Evolutionary conservation across 2,797 vertebrate genomes (phyloP).

Genomic region (Tamandua tetradactyla): DNA sequence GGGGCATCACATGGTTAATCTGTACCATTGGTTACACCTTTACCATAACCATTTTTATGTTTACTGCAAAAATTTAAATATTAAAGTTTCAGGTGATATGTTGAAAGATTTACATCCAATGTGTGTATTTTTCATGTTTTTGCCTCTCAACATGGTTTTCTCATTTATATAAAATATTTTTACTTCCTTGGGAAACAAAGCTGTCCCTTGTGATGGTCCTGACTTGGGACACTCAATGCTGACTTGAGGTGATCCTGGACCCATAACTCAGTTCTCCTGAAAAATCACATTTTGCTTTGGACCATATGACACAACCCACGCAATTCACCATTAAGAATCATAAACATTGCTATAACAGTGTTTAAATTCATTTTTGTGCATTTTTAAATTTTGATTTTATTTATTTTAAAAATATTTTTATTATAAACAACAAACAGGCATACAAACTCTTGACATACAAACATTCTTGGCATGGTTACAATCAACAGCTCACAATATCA

Average conservation of each 20-base stretch:
- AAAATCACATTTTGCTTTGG: background rate
- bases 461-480: too few species aligned
- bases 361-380: background rate
- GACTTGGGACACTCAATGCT: background rate
- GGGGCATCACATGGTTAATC: background rate
- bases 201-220: background rate
- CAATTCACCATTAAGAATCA: background rate
- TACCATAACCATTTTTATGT: background rate
- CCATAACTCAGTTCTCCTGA: fast-evolving
- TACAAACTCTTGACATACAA: too few species aligned
- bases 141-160: background rate
- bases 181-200: background rate
- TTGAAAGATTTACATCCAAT: background rate
- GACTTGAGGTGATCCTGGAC: background rate
- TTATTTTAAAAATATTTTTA: too few species aligned
- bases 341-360: background rate
- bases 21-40: background rate
- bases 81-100: background rate
- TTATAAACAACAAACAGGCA: too few species aligned
- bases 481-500: too few species aligned
- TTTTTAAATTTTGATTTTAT: background rate
- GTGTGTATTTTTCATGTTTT: background rate
- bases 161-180: background rate
- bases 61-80: constrained; percentile 39
- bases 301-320: background rate